A percentile compares a stretch with the other conserved stretches of the same genome.
Conservation (phyloP, 2,113 vertebrate species). For the Uropsilus gracilis region DNA sequence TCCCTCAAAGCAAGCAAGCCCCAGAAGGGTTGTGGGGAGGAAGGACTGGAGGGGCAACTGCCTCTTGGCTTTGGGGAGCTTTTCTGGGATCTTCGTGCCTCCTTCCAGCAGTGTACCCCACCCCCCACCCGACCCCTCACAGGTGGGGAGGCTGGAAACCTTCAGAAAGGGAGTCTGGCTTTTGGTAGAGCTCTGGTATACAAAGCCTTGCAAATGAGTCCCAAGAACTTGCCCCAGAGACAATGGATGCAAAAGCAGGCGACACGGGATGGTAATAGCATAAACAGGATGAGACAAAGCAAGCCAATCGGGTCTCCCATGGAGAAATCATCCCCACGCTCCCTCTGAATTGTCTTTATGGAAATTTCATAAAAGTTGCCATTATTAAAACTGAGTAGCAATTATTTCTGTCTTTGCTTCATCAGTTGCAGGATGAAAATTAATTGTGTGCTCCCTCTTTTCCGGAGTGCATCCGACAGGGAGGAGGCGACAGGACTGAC, state of each 20-base stretch:
- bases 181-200: constrained; percentile 74
- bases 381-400: constrained; percentile 88
- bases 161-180: constrained; percentile 59
- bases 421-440: constrained; percentile 82
- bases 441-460: constrained; percentile 81
- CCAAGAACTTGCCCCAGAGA: constrained; percentile 86
- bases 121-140: neutral
- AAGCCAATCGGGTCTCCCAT: constrained; percentile 84
- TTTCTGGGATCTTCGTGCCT: neutral
- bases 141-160: constrained; percentile 30
- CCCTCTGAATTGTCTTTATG: constrained; percentile 87
- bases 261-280: constrained; percentile 85
- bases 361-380: constrained; percentile 87
- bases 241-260: constrained; percentile 86
- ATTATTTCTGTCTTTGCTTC: constrained; percentile 89
- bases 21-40: neutral
- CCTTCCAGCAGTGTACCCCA: neutral
- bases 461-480: constrained; percentile 67
- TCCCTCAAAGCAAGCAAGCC: neutral
- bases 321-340: constrained; percentile 85
- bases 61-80: neutral
- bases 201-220: constrained; percentile 82
- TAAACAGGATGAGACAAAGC: constrained; percentile 88
- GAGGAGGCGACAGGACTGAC: constrained; percentile 54
- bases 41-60: neutral